Conservation (phyloP, 1,140 invertebrate genomes). For the Eumeta japonica region DNA sequence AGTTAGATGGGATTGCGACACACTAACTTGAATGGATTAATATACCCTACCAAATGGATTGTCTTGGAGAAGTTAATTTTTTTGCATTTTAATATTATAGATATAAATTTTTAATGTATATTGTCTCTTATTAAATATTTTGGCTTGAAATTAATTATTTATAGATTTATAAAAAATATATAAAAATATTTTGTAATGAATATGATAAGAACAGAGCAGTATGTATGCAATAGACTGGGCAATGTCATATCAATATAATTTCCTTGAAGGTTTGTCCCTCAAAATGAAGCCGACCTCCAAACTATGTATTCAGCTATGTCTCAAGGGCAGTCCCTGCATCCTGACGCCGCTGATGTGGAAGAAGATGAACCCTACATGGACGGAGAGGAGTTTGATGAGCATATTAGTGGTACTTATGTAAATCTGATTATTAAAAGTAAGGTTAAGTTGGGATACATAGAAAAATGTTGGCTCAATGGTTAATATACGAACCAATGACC, state of each 20-base stretch:
- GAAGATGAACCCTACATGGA: slow-evolving; percentile 41
- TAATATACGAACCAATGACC: not conserved
- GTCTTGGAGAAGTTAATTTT: no score
- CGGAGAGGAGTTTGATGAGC: slow-evolving; percentile 43
- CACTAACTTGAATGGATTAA: no score
- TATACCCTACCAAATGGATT: no score
- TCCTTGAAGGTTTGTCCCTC: slow-evolving; percentile 30
- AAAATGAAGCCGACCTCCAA: slow-evolving; percentile 32
- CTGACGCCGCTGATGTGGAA: slow-evolving; percentile 32
- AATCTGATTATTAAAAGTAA: not conserved
- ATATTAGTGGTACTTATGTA: no score
- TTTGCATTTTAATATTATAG: no score
- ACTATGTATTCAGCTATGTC: slow-evolving; percentile 38
- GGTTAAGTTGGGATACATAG: not conserved
- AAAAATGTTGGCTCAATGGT: not conserved
- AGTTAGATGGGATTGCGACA: no score
- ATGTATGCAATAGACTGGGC: no score
- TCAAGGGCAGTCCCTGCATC: slow-evolving; percentile 36
- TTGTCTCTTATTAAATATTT: no score
- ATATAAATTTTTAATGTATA: no score
- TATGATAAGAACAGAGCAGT: no score
- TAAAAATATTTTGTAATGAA: no score
- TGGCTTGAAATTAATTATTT: slow-evolving; percentile 7
- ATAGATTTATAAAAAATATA: slow-evolving; percentile 1
- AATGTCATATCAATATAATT: no score